A percentile compares a stretch with the other conserved stretches of the same genome.
phyloP scores from a whole-genome alignment of 2,113 vertebrate species.

The Corydoras sp. region DNA sequence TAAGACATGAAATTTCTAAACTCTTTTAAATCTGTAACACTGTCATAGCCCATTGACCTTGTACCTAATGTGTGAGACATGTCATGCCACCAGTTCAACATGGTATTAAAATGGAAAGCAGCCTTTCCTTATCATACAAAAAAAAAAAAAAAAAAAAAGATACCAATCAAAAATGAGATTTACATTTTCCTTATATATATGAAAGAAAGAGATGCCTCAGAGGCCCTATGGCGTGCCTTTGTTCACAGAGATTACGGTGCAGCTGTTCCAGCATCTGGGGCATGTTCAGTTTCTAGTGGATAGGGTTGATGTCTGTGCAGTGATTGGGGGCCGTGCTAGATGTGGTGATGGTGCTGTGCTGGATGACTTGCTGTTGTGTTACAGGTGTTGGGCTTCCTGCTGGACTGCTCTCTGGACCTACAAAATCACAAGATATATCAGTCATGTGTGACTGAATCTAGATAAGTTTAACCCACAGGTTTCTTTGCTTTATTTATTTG shows the following conservation, averaged over 20 bases:
- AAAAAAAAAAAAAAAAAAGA: background rate
- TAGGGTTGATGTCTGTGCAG: slow-evolving; percentile 95
- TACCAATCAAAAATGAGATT: slow-evolving; percentile 9
- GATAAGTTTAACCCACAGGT: background rate
- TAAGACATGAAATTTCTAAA: slow-evolving; percentile 5
- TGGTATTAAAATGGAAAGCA: slow-evolving; percentile 73
- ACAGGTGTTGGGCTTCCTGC: slow-evolving; percentile 82
- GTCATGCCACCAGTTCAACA: slow-evolving; percentile 1
- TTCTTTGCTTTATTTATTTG: background rate
- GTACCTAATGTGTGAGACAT: slow-evolving; percentile 11
- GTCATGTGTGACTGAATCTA: background rate
- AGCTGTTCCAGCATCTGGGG: slow-evolving; percentile 30
- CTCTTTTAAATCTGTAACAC: background rate
- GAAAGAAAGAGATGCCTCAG: slow-evolving; percentile 27
- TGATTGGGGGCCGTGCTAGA: slow-evolving; percentile 90
- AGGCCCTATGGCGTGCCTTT: slow-evolving; percentile 32
- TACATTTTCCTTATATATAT: slow-evolving; percentile 25
- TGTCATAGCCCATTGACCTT: background rate
- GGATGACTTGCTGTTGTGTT: slow-evolving; percentile 96
- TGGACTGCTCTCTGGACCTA: slow-evolving; percentile 96
- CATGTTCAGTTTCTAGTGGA: slow-evolving; percentile 75
- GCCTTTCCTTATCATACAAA: slow-evolving; percentile 70
- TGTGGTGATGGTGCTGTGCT: slow-evolving; percentile 98
- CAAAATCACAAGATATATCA: slow-evolving; percentile 25
- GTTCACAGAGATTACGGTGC: slow-evolving; percentile 23